Evolutionary conservation across 2,888 invertebrate genomes (phyloP).

Genomic region (Neoscelio sp.): DNA sequence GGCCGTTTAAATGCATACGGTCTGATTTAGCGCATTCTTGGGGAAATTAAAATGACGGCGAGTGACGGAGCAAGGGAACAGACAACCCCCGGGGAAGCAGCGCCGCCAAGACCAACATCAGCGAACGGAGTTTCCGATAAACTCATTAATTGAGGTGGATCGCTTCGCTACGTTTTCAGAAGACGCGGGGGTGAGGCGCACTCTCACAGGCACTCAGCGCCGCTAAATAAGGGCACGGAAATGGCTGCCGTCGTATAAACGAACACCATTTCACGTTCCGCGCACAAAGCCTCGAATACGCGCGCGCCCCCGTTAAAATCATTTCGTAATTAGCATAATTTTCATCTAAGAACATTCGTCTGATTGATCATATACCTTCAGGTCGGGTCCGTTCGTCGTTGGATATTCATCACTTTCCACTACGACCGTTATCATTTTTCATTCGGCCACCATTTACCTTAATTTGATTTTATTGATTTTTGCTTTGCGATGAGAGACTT

Average conservation of each 20-base stretch:
- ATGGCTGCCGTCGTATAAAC: conserved; percentile 54
- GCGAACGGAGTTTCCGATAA: conserved; percentile 79
- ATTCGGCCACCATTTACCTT: conserved; percentile 16
- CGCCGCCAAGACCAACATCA: conserved; percentile 75
- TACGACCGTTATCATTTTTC: conserved; percentile 31
- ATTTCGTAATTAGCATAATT: conserved; percentile 55
- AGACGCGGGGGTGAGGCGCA: conserved; percentile 14
- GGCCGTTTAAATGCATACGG: too few species aligned
- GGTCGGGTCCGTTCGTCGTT: not conserved
- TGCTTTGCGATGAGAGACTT: conserved; percentile 9
- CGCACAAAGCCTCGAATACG: conserved; percentile 24
- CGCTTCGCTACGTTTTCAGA: conserved; percentile 66
- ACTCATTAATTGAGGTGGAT: conserved; percentile 81
- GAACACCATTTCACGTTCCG: conserved; percentile 46
- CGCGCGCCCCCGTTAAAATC: conserved; percentile 16
- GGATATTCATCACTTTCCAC: conserved; percentile 25
- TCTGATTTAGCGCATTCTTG: too few species aligned
- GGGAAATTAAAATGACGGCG: conserved; percentile 84
- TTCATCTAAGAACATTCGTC: conserved; percentile 15
- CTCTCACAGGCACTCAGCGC: conserved; percentile 20
- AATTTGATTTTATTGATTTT: conserved; percentile 40
- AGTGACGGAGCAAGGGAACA: conserved; percentile 71
- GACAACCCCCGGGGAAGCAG: conserved; percentile 68
- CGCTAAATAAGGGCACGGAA: conserved; percentile 61
- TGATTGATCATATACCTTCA: conserved; percentile 23